Conservation (phyloP, 2,888 invertebrate species). For the Apotomis betuletana region DNA sequence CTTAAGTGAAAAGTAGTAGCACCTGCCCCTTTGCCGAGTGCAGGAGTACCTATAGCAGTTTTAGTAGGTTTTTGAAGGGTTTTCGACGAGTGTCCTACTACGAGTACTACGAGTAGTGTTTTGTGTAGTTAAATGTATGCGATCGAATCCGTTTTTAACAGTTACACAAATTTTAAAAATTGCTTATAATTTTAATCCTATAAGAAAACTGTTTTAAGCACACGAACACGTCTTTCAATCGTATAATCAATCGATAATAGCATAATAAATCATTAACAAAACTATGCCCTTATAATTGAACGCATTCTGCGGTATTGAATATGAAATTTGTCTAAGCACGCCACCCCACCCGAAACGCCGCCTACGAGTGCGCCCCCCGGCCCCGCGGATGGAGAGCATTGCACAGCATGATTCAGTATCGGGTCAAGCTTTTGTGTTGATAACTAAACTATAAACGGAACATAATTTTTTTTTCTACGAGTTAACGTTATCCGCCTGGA, state of each 20-base stretch:
- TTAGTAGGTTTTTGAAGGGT: too few species aligned
- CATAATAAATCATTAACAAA: not conserved
- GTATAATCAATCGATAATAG: not conserved
- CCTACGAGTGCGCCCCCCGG: slow-evolving; percentile 53
- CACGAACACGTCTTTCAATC: not conserved
- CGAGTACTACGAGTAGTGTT: too few species aligned
- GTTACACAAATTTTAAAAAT: too few species aligned
- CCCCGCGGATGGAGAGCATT: slow-evolving; percentile 45
- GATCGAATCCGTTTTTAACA: too few species aligned
- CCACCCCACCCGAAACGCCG: slow-evolving; percentile 70
- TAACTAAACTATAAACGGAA: not conserved
- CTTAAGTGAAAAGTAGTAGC: too few species aligned
- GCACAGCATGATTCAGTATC: slow-evolving; percentile 61
- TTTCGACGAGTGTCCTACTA: too few species aligned
- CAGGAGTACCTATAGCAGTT: too few species aligned
- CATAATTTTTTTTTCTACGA: not conserved
- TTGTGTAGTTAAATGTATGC: too few species aligned
- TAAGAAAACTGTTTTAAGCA: too few species aligned
- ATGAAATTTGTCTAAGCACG: slow-evolving; percentile 80
- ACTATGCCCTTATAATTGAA: slow-evolving; percentile 50
- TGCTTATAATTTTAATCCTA: too few species aligned
- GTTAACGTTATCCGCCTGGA: too few species aligned
- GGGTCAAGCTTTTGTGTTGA: slow-evolving; percentile 25
- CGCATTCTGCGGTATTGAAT: slow-evolving; percentile 72
- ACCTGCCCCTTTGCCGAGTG: too few species aligned